Percentiles rank a stretch among this genome's conserved stretches.
These are phyloP conservation scores for Creontiades dilutus DNA, from an alignment of 2,888 invertebrate species.

Conservation along the genomic window DNA sequence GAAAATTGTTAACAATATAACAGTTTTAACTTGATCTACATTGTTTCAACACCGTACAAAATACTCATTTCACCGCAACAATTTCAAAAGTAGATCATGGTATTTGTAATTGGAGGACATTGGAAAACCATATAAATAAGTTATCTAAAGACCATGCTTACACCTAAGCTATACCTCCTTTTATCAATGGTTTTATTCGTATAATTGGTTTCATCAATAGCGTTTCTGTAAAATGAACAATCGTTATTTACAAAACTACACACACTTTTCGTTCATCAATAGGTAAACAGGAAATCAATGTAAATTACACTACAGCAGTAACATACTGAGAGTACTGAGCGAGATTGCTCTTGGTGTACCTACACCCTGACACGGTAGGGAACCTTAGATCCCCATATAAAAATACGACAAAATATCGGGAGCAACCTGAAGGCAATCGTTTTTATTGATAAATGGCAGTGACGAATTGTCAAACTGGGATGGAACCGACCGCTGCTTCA, in stretches of 20 bases:
- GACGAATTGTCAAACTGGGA: background rate
- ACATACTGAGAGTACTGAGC: background rate
- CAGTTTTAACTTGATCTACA: no score
- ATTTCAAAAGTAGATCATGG: no score
- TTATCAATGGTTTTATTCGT: no score
- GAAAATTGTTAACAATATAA: no score
- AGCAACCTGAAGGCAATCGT: background rate
- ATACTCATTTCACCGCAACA: no score
- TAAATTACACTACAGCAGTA: background rate
- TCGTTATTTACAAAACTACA: background rate
- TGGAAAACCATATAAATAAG: no score
- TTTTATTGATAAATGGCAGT: slow-evolving; percentile 4
- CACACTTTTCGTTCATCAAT: background rate
- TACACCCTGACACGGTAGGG: background rate
- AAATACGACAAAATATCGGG: background rate
- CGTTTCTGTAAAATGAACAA: background rate
- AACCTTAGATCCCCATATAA: background rate
- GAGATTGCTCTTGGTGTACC: background rate
- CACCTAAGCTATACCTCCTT: no score
- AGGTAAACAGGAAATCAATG: background rate
- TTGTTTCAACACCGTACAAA: no score
- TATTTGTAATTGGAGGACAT: no score
- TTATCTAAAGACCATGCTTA: no score
- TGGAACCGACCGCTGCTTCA: background rate
- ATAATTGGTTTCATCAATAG: no score